Evolutionary conservation across 1,140 invertebrate genomes (phyloP), one percentile per base, ranked within the genome.

Genomic region (Drosophila micromelanica): DNA sequence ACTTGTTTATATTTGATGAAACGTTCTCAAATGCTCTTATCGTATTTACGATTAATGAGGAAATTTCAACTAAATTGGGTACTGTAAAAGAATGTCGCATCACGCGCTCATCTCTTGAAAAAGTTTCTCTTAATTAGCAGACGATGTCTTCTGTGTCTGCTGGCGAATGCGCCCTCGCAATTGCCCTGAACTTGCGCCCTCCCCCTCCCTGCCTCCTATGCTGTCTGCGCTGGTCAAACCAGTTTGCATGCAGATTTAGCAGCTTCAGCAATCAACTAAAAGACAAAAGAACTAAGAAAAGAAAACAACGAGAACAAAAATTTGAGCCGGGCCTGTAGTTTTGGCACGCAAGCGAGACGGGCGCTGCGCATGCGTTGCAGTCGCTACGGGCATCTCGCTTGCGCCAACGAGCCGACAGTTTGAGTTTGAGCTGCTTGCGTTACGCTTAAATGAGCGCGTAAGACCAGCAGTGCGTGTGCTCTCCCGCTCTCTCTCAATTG

Each of bases 401-500:
- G 49, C 63, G 35, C 49, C 20, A 23, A 48, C n/a, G 46, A 42
- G 30, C 37, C 23, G 35, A 48, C n/a, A n/a, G 27, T 45, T 40
- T 57, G 56, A 43, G 7, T 35, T 35, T 35, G 59, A 61, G 75
- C 80, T 79, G 80, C 80, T 82, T 65, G 81, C 69, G 81, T 85
- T 87, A 87, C 84, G 84, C 84, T 89, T 72, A 87, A 89, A 89
- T 87, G 78, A 87, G 75, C 82, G 80, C 80, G 84, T 87, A 87
- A 89, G 59, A 80, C 85, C 79, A 89, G 84, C 61, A 89, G 82
- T 54, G 57, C 38, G 30, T 48, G 17, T 2, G 23, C 37, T 60
- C 63, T 56, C 37, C 49, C 52, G n/a, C 35, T 55, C 49, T 57
- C 51, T 52, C 13, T 57, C 1, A n/a, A n/a, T 15, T 17, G 7